phyloP scores from a whole-genome alignment of 2,113 vertebrate genomes.

The Mugil cephalus region DNA sequence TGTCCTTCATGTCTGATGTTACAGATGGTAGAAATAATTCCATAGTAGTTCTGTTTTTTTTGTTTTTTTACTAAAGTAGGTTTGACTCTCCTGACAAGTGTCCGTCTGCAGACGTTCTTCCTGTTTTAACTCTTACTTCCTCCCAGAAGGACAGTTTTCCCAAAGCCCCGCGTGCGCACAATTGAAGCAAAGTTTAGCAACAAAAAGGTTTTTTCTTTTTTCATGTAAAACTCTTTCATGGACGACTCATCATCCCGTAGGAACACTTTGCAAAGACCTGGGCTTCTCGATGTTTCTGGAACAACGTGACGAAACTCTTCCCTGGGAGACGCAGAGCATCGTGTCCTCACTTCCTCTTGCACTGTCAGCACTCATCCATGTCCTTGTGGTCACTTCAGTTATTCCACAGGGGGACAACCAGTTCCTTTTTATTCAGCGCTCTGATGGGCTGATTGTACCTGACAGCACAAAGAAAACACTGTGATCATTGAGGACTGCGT shows the following conservation, averaged over 20 bases:
- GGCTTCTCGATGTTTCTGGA: not conserved
- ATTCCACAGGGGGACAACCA: slow-evolving; percentile 38
- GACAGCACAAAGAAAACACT: slow-evolving; percentile 7
- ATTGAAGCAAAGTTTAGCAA: slow-evolving; percentile 1
- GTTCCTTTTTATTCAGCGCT: slow-evolving; percentile 34
- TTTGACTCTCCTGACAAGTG: slow-evolving; percentile 33
- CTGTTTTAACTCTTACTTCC: slow-evolving; percentile 71
- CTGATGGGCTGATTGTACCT: not conserved
- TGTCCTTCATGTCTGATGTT: not conserved
- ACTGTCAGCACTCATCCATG: slow-evolving; percentile 29
- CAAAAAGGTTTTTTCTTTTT: slow-evolving; percentile 15
- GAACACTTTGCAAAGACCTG: not conserved
- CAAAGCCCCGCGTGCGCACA: slow-evolving; percentile 12
- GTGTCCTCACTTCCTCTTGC: slow-evolving; percentile 43
- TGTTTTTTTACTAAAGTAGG: not conserved
- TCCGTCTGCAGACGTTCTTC: slow-evolving; percentile 50
- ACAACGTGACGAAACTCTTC: slow-evolving; percentile 27
- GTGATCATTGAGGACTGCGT: not conserved
- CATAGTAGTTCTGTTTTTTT: slow-evolving; percentile 12
- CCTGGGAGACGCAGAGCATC: slow-evolving; percentile 8
- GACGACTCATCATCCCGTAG: not conserved
- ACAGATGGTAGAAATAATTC: not conserved
- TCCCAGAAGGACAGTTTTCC: slow-evolving; percentile 54
- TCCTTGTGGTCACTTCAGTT: slow-evolving; percentile 20
- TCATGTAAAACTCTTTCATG: too few species aligned